A percentile compares a stretch with the other conserved stretches of the same genome.
phyloP scores from a whole-genome alignment of 2,888 invertebrate species.

The Hedychridium roseum region DNA sequence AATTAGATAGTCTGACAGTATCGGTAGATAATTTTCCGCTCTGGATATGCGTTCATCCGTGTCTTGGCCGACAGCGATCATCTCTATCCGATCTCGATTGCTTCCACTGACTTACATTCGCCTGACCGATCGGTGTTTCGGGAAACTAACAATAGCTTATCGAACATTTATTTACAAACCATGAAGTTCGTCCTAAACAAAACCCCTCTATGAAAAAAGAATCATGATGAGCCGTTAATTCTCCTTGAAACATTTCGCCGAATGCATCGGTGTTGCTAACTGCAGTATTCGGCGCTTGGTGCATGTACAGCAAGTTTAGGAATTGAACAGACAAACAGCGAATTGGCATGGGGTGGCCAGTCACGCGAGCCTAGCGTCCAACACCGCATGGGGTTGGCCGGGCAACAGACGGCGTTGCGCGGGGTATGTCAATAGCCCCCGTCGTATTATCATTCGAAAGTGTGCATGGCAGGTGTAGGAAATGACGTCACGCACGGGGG shows the following conservation, averaged over 20 bases:
- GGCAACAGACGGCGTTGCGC: constrained; percentile 39
- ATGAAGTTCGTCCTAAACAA: background rate
- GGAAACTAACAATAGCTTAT: background rate
- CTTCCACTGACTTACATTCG: background rate
- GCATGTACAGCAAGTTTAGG: background rate
- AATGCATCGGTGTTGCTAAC: background rate
- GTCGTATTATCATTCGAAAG: constrained; percentile 58
- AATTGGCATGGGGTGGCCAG: constrained; percentile 17
- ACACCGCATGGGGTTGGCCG: constrained; percentile 33
- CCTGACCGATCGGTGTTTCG: background rate
- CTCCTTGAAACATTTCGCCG: no score
- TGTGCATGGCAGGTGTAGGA: constrained; percentile 63
- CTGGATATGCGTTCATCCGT: constrained; percentile 6
- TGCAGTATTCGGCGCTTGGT: background rate
- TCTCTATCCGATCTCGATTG: constrained; percentile 12
- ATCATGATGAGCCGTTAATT: background rate
- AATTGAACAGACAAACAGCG: background rate
- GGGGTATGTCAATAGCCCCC: constrained; percentile 44
- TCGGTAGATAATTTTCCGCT: constrained; percentile 6
- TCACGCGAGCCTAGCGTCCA: constrained; percentile 37
- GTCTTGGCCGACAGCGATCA: background rate
- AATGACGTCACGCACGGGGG: constrained; percentile 53
- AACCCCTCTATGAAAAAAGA: background rate
- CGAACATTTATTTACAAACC: background rate
- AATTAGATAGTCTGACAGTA: constrained; percentile 7